Base-by-base conservation (phyloP, 2,113 vertebrate genomes). In the Nestor notabilis region DNA sequence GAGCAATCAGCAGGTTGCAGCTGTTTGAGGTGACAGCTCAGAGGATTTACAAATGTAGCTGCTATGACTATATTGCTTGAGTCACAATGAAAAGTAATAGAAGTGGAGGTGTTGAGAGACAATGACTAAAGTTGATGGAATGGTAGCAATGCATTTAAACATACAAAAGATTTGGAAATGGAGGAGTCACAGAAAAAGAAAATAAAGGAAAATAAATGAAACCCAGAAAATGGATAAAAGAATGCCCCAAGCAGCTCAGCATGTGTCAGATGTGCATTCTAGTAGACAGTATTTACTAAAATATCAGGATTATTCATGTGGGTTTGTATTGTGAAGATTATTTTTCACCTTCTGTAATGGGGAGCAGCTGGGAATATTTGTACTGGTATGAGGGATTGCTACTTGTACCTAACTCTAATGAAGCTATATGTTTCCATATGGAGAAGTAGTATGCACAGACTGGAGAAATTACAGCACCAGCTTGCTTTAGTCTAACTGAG, bases 321-420 rank as follows among this genome's bases (percentile, higher is more conserved):
- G 41, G 72, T 97, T 88, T 97, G 53, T 55, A 49, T 58, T 76
- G 83, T 83, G 89, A 83, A 82, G 55, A 39, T 27, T 33, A 65
- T 97, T 95, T 98, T 77, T 95, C 68, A 92, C 80, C 47, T 78
- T 31, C 49, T 66, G 60, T 93, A 83, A 31, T 37, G 43, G 84
- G 95, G 86, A 92, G 50, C 78, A 96, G 89, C 71, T 44, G 35
- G 74, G 77, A 82, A 43, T 74, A 4, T 87, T 87, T 87, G 66
- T 27, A 46, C 37, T 41, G 25, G 28, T 87, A 55, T 64, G 83
- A 88, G 90, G 46, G 46, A 85, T 46, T 11, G 46, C 64, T 68
- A 9, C 83, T 64, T 63, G 91, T 88, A 31, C 39, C 53, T 24
- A 72, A 53, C 61, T 50, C 31, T 20, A 24, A 80, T 19, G 53